These are phyloP conservation scores for Xestobium rufovillosum DNA, from an alignment of 2,888 invertebrate genomes.

Conservation along the genomic window DNA sequence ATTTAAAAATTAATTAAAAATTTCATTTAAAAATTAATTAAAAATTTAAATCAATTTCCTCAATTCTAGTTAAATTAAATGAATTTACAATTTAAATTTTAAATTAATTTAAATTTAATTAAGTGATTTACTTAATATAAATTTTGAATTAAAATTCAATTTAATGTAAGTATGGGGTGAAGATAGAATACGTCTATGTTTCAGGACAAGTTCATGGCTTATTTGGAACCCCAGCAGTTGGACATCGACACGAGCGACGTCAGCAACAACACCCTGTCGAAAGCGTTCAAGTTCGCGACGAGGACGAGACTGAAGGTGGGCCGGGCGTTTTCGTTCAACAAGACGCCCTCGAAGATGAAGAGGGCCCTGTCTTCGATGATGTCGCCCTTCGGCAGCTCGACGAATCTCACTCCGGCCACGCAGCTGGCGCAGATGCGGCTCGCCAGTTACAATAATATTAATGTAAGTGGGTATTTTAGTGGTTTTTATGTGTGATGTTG, in stretches of 20 bases:
- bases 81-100: too few species aligned
- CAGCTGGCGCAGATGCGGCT: constrained; percentile 80
- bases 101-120: too few species aligned
- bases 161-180: too few species aligned
- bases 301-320: constrained; percentile 82
- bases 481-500: constrained; percentile 5
- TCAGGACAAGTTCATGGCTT: constrained; percentile 74
- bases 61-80: too few species aligned
- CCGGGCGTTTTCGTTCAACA: constrained; percentile 90
- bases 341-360: constrained; percentile 89
- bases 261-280: constrained; percentile 77
- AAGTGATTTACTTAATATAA: too few species aligned
- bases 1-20: too few species aligned
- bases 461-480: constrained; percentile 50
- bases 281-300: constrained; percentile 84
- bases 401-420: constrained; percentile 74
- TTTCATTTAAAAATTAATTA: too few species aligned
- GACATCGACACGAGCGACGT: constrained; percentile 86
- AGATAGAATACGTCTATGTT: too few species aligned
- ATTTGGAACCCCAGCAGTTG: constrained; percentile 71
- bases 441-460: constrained; percentile 80
- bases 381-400: constrained; percentile 80
- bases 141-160: too few species aligned
- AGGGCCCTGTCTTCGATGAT: constrained; percentile 93
- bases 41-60: too few species aligned